Percentiles rank a stretch among this genome's conserved stretches.
These are phyloP conservation scores for Ceyx cyanopectus DNA, from an alignment of 2,113 vertebrate genomes.

Conservation along the genomic window DNA sequence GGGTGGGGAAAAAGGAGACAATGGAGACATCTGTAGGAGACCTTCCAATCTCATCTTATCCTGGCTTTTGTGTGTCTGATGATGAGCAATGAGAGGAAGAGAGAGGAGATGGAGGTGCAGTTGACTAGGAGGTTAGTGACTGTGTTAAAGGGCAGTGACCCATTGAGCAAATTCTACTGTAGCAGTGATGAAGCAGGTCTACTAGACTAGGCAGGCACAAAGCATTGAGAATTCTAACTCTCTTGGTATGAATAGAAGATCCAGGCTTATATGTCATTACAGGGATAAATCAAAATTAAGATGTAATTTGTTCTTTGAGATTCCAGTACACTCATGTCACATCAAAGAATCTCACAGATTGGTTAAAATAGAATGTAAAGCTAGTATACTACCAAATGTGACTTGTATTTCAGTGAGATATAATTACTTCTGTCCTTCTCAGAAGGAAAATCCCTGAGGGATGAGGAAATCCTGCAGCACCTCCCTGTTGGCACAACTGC, in stretches of 20 bases:
- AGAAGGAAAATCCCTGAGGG: slow-evolving; percentile 85
- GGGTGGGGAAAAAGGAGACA: background rate
- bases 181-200: background rate
- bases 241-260: background rate
- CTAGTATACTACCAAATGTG: background rate
- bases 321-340: background rate
- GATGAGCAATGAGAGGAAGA: background rate
- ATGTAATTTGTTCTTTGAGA: background rate
- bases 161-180: background rate
- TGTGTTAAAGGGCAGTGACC: background rate
- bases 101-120: background rate
- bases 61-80: background rate
- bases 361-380: background rate
- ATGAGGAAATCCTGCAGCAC: slow-evolving; percentile 85
- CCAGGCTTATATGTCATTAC: background rate
- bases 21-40: background rate
- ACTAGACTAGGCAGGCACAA: background rate
- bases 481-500: slow-evolving; percentile 87
- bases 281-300: background rate
- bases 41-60: background rate
- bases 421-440: slow-evolving; percentile 64
- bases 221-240: background rate
- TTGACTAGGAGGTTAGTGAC: background rate
- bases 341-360: background rate
- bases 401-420: slow-evolving; percentile 15